phyloP scores from a whole-genome alignment of 2,113 vertebrate genomes.

The Columba janthina region DNA sequence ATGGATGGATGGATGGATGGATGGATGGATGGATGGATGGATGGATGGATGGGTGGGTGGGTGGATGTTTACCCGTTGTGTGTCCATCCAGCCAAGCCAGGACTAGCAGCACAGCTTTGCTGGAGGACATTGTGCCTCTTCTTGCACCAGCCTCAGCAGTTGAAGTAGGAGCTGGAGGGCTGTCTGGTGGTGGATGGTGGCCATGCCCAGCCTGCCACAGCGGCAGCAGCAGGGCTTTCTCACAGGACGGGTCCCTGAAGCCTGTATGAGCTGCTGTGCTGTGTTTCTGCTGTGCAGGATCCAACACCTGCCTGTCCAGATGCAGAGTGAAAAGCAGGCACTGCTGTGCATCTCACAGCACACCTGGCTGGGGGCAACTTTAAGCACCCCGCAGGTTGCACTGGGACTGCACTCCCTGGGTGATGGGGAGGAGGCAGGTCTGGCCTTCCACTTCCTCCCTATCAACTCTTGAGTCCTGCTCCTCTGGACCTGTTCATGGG shows the following conservation, averaged over 20 bases:
- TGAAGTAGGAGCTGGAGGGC: neutral
- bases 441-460: neutral
- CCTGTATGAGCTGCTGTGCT: neutral
- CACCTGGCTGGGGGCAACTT: rapidly evolving
- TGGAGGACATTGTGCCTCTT: neutral
- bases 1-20: neutral
- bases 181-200: rapidly evolving
- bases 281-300: neutral
- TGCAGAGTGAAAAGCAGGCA: neutral
- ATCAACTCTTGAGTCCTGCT: neutral
- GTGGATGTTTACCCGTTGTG: rapidly evolving
- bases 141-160: neutral
- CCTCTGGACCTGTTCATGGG: rapidly evolving
- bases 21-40: neutral
- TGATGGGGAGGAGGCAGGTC: neutral
- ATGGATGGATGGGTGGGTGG: too few relatives aligned
- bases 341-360: neutral
- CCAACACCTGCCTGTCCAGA: rapidly evolving
- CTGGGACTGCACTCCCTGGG: neutral
- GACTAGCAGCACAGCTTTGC: neutral
- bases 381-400: rapidly evolving
- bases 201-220: neutral
- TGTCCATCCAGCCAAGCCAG: neutral
- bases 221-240: neutral
- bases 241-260: neutral